A percentile compares a stretch with the other conserved stretches of the same genome.
Evolutionary conservation across 92 coral and sea anemone species (phyloP).

Genomic region (Metridium senile): DNA sequence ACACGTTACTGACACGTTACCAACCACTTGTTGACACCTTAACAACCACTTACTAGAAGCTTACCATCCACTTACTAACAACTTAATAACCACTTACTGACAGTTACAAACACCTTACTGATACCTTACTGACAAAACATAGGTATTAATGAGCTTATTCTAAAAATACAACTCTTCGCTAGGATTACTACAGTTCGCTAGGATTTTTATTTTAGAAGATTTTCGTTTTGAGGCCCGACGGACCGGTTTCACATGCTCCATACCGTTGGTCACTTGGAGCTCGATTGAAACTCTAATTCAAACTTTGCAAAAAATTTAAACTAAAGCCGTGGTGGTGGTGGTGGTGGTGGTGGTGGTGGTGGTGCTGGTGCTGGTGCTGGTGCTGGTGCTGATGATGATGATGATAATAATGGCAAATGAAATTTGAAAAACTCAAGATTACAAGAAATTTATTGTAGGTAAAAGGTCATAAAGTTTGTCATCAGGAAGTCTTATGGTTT

Average conservation of each 20-base stretch:
- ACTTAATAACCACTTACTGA: conserved; percentile 20
- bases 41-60: conserved; percentile 12
- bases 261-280: no score
- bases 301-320: no score
- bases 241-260: not conserved
- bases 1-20: conserved; percentile 9
- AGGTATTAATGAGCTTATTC: not conserved
- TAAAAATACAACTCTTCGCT: not conserved
- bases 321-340: no score
- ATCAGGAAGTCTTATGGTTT: no score
- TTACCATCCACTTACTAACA: conserved; percentile 13
- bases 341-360: no score
- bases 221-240: not conserved
- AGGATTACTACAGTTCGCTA: not conserved
- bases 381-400: no score
- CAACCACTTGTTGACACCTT: conserved; percentile 16
- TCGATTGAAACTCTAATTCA: no score
- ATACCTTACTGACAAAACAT: conserved; percentile 7
- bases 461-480: no score
- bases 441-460: no score
- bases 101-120: conserved; percentile 5
- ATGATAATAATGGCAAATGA: no score
- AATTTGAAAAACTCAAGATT: no score
- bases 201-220: not conserved
- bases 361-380: no score